Evolutionary conservation across 2,888 invertebrate genomes (phyloP).

Genomic region (Thelaira solivaga): DNA sequence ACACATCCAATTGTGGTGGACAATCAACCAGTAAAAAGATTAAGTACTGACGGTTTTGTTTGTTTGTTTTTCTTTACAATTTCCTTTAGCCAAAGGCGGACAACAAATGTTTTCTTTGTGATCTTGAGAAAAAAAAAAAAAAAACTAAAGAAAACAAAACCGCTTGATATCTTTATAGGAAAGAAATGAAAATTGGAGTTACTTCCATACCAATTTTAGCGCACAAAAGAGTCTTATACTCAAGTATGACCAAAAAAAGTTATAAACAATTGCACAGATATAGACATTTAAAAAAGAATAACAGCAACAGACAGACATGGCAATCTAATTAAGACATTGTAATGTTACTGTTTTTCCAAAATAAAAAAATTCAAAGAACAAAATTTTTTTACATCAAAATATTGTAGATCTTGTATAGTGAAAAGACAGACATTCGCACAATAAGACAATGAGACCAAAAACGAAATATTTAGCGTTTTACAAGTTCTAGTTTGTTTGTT

Average conservation of each 20-base stretch:
- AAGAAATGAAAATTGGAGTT: slow-evolving; percentile 55
- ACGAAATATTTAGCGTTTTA: slow-evolving; percentile 19
- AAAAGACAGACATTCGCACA: background rate
- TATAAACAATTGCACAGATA: slow-evolving; percentile 47
- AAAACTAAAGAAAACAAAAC: slow-evolving; percentile 17
- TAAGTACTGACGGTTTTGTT: slow-evolving; percentile 51
- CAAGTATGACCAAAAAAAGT: slow-evolving; percentile 39
- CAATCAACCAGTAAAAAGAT: slow-evolving; percentile 53
- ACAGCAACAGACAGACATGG: slow-evolving; percentile 8
- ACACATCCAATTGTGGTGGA: slow-evolving; percentile 51
- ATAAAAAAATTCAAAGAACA: too few species aligned
- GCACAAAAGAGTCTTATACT: slow-evolving; percentile 29
- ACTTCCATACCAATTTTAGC: slow-evolving; percentile 50
- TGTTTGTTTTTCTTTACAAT: background rate
- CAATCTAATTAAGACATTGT: slow-evolving; percentile 56
- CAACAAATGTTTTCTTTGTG: slow-evolving; percentile 44
- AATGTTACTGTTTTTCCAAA: slow-evolving; percentile 41
- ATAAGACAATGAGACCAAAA: slow-evolving; percentile 28
- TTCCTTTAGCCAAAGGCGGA: slow-evolving; percentile 49
- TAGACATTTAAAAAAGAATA: background rate
- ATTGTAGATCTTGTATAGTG: too few species aligned
- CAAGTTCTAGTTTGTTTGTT: background rate
- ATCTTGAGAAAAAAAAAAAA: slow-evolving; percentile 24
- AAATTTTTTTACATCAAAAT: too few species aligned
- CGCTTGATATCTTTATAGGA: slow-evolving; percentile 58